Evolutionary conservation across 92 coral and sea anemone species (phyloP), one percentile per base, ranked within the genome.

Genomic region (Parazoanthus atlanticus): DNA sequence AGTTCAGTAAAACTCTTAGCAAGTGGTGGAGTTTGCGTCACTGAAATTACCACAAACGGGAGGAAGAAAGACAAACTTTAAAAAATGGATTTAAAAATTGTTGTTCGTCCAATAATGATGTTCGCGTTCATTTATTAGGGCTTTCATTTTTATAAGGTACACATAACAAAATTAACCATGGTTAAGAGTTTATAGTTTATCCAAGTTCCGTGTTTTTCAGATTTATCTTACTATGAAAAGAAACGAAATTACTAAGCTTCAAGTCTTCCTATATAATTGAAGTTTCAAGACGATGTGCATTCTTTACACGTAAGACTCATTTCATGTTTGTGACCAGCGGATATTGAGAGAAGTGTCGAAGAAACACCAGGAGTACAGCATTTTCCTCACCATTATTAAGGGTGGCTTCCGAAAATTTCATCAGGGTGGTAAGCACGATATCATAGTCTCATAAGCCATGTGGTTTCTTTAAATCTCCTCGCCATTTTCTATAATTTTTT

Each of bases 311-410:
- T 66, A 47, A 40, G 82, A 47, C 33, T 78, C 38, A 32, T 78
- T 78, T 17, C 82, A 78, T 49, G 82, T 47, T 12, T 41, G n/a
- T 43, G 82, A 78, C 29, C 82, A 78, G 9, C 82, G 82, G 33
- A 78, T 78, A 13, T 15, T 29, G 25, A 47, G 82, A 13, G 38
- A 78, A 15, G 64, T 29, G 4, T 56, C 82, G 6, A 78, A 78
- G 82, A 78, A 46, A n/a, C 82, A 78, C 33, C 81, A 38, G 16
- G 81, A 77, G 17, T 38, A 77, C 81, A 77, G 21, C 16, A n/a
- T 38, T 1, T 77, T 77, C 64, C 36, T 33, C 61, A 38, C 34
- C 31, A 78, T 41, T 13, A 12, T 78, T 19, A 78, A 78, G 25
- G 65, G 52, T 41, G 82, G 82, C 67, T 61, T 61, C 67, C 67